These are phyloP conservation scores for Cephalopachus bancanus DNA, from an alignment of 2,797 vertebrate species.

Conservation along the genomic window DNA sequence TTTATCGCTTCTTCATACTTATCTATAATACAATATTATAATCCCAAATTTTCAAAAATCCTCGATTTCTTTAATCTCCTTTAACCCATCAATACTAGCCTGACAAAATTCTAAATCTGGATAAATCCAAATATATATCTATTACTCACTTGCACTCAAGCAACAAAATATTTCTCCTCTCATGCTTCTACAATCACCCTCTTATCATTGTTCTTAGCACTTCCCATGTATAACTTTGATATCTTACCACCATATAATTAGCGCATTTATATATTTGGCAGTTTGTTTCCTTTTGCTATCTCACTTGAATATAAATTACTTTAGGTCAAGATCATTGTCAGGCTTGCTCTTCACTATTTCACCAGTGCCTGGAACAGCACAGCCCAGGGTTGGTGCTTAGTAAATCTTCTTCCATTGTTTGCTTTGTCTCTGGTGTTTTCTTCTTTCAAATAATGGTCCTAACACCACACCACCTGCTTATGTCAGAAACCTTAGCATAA, in stretches of 20 bases:
- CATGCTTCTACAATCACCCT: background rate
- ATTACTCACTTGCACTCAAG: background rate
- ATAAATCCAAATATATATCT: background rate
- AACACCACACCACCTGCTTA: background rate
- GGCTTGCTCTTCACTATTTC: background rate
- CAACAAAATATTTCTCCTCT: background rate
- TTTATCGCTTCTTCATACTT: background rate
- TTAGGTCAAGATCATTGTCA: background rate
- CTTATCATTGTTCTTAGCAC: background rate
- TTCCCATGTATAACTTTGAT: background rate
- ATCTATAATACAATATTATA: background rate
- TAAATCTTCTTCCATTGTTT: background rate
- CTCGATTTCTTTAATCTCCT: background rate
- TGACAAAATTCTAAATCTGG: background rate
- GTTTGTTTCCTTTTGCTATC: background rate
- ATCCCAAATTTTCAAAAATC: background rate
- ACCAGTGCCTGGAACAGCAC: too few relatives aligned
- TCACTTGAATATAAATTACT: background rate
- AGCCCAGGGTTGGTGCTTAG: background rate
- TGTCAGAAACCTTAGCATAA: background rate
- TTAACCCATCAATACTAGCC: background rate
- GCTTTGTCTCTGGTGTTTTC: background rate
- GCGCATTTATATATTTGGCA: background rate
- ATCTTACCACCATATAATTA: background rate
- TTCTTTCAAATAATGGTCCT: background rate